Base-by-base conservation (phyloP, 2,888 invertebrate species). In the Leistus spinibarbis region DNA sequence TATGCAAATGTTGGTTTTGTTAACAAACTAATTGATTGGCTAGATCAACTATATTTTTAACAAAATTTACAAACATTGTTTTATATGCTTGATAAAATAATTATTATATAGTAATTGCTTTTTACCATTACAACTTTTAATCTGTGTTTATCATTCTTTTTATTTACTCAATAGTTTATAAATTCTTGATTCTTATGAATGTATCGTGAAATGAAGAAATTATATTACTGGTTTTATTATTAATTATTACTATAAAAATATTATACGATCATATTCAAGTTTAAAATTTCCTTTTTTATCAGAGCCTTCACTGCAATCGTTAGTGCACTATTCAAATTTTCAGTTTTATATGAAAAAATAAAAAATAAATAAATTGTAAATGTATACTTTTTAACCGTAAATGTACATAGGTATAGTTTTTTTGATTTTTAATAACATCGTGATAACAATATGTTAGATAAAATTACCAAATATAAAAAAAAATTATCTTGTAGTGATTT, bases 371-470 rank as follows among this genome's bases (percentile, higher is more conserved):
- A 23, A 63, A 22, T 19, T 9, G 63, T 63, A 22, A 63, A 63
- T n/a, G 16, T 24, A 64, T 64, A 23, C 7, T 64, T 64, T 64
- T 22, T 63, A 63, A 20, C 10, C 64, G 27, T 64, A 60, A 19
- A 60, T 60, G 60, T 60, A 60, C n/a, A 64, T 64, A n/a, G n/a
- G n/a, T n/a, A 24, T 23, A 16, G 23, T 67, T 73, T 40, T 62
- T 66, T 73, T 40, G 40, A 7, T 40, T 73, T 60, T 67, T 67
- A 65, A 40, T 54, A 17, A 73, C 57, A 66, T 60, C 62, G 67
- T 73, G 72, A 72, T 66, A 27, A 60, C 60, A 60, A 60, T 10
- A 16, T 72, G 24, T 65, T 72, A 66, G 56, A 13, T 23, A 64
- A 22, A 64, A 64, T 7, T 23, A 64, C n/a, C 9, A 23, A 64